Conservation (phyloP, 2,888 invertebrate species). For the Sisyra terminalis region DNA sequence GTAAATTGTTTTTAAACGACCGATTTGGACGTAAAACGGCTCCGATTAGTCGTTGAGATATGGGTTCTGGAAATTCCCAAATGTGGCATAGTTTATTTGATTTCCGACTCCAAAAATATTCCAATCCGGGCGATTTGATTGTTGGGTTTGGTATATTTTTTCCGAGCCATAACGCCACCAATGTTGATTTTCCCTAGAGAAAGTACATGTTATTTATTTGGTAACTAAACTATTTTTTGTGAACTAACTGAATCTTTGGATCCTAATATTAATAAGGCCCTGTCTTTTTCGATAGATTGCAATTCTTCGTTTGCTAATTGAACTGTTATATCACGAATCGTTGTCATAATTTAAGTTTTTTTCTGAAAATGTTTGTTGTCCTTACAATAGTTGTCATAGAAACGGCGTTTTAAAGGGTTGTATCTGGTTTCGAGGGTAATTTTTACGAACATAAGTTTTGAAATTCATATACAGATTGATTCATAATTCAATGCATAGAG, state of each 20-base stretch:
- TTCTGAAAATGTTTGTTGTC: too few species aligned
- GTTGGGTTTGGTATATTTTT: not conserved
- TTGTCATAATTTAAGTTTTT: not conserved
- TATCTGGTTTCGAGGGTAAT: too few species aligned
- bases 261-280: conserved; percentile 5
- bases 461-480: too few species aligned
- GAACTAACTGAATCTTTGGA: conserved; percentile 1
- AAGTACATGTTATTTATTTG: too few species aligned
- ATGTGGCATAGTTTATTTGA: conserved; percentile 4
- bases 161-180: conserved; percentile 3
- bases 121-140: conserved; percentile 3
- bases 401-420: too few species aligned
- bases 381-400: too few species aligned
- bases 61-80: conserved; percentile 5
- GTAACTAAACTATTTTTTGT: not conserved
- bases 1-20: not conserved
- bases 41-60: not conserved
- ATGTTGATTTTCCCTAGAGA: conserved; percentile 7
- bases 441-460: too few species aligned
- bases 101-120: conserved; percentile 6
- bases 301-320: not conserved
- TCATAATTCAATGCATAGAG: too few species aligned
- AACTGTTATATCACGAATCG: not conserved
- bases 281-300: conserved; percentile 1
- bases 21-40: not conserved